Evolutionary conservation across 2,888 invertebrate species (phyloP).

Genomic region (Uropetala carovei): DNA sequence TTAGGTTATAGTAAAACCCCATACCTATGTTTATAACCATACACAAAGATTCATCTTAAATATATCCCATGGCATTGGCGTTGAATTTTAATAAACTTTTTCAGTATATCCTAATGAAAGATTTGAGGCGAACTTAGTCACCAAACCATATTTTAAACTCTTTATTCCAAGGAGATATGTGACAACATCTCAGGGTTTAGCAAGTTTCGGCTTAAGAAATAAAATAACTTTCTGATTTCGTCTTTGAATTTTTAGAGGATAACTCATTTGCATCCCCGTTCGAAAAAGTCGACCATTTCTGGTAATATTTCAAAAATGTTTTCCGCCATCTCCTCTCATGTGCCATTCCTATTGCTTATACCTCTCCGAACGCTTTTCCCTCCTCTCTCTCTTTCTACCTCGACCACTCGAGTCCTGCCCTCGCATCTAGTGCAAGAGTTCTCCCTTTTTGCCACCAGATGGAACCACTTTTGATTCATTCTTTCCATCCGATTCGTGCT

Average conservation of each 20-base stretch:
- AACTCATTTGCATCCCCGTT: neutral
- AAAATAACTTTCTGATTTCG: no score
- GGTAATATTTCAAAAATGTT: neutral
- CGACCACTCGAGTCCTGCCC: constrained; percentile 26
- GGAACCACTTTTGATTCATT: constrained; percentile 59
- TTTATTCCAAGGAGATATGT: no score
- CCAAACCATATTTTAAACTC: no score
- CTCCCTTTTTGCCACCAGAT: constrained; percentile 55
- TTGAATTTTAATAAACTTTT: no score
- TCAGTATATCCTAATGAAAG: no score
- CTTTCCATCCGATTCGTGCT: constrained; percentile 54
- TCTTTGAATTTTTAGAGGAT: neutral
- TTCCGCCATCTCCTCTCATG: neutral
- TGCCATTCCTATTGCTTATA: neutral
- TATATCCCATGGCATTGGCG: no score
- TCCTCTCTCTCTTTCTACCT: neutral
- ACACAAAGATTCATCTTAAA: no score
- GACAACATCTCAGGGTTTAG: no score
- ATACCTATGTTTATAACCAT: no score
- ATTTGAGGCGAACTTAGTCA: no score
- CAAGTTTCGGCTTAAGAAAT: no score
- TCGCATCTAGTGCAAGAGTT: constrained; percentile 38
- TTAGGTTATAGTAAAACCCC: no score
- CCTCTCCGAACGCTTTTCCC: neutral
- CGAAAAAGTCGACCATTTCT: neutral